These are phyloP conservation scores for Pseudochirops cupreus DNA, from an alignment of 2,797 vertebrate genomes.

Conservation along the genomic window DNA sequence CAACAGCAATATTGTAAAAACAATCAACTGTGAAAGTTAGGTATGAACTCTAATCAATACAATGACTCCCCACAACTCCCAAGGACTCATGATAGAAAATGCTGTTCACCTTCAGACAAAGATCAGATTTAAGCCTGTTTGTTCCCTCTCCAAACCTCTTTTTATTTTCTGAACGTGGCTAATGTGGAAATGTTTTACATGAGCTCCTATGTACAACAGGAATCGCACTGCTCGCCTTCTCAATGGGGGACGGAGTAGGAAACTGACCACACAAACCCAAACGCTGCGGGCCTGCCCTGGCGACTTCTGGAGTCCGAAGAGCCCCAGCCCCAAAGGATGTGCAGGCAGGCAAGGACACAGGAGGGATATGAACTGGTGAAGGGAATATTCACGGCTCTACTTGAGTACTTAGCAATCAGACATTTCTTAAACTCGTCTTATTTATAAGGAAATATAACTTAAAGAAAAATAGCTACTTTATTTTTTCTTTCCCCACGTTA, in stretches of 20 bases:
- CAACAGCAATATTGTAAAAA: neutral
- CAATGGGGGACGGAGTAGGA: neutral
- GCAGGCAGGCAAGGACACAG: neutral
- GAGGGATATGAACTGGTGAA: neutral
- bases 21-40: neutral
- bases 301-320: neutral
- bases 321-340: neutral
- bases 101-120: neutral
- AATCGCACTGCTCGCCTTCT: neutral
- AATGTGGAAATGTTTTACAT: neutral
- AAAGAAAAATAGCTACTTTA: neutral
- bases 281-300: constrained; percentile 10
- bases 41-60: neutral
- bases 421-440: neutral
- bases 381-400: neutral
- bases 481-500: neutral
- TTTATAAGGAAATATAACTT: neutral
- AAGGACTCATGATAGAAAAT: neutral
- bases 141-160: neutral
- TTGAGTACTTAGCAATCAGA: neutral
- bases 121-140: neutral
- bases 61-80: neutral
- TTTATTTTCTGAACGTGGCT: neutral
- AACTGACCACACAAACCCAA: neutral
- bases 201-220: neutral